phyloP scores from a whole-genome alignment of 2,888 invertebrate genomes.

The Micoletzkya japonica region DNA sequence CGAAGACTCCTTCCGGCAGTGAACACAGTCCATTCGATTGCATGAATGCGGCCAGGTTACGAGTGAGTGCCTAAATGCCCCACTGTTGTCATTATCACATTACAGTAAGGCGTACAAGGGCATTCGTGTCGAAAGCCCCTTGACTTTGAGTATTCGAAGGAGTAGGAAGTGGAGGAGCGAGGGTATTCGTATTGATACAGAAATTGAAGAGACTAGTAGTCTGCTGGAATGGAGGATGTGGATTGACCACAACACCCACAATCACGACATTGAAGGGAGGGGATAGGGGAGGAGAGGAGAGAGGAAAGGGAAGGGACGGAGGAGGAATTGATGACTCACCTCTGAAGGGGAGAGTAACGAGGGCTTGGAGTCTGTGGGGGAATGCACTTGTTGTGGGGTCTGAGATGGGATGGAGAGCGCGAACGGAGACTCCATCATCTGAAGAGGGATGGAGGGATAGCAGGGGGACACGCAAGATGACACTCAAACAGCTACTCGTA shows the following conservation, averaged over 20 bases:
- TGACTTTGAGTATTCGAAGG: too few relatives aligned
- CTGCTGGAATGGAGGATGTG: neutral
- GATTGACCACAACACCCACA: neutral
- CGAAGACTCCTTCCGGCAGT: neutral
- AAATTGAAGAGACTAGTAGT: constrained; percentile 11
- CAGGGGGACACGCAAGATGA: too few relatives aligned
- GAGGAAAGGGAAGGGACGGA: neutral
- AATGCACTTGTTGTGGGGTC: neutral
- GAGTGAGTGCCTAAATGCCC: constrained; percentile 4
- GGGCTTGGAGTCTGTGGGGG: constrained; percentile 6
- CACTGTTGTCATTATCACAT: too few relatives aligned
- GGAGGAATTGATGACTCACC: constrained; percentile 8
- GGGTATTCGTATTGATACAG: constrained; percentile 11
- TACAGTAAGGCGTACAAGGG: too few relatives aligned
- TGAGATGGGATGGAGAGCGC: constrained; percentile 10
- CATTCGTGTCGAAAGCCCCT: too few relatives aligned
- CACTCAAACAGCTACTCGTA: too few relatives aligned
- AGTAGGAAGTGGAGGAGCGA: too few relatives aligned
- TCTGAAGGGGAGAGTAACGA: constrained; percentile 12
- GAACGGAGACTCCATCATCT: constrained; percentile 24
- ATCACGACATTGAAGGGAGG: constrained; percentile 1
- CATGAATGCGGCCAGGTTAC: constrained; percentile 17
- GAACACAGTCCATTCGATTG: constrained; percentile 11
- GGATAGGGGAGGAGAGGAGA: neutral
- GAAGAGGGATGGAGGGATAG: neutral